Conservation (phyloP, 2,797 vertebrate genomes). For the Peromyscus melanophrys region DNA sequence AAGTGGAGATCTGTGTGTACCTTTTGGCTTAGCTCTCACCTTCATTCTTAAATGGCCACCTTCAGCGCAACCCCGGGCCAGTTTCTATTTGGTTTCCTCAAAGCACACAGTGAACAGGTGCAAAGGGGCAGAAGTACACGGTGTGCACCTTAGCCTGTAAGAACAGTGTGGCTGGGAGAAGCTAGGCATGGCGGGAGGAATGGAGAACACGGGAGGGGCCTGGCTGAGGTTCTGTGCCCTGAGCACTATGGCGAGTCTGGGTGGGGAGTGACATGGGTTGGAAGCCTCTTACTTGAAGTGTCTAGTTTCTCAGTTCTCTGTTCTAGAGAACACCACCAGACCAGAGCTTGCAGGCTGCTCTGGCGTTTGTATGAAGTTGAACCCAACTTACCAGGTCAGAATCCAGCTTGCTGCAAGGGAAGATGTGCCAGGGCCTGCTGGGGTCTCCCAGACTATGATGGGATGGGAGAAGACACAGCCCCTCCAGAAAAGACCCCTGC, state of each 20-base stretch:
- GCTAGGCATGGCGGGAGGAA: neutral
- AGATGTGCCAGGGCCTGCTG: too few species aligned
- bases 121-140: neutral
- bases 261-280: neutral
- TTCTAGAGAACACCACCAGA: neutral
- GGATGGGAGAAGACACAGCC: neutral
- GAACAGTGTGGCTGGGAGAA: neutral
- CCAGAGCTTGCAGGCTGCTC: fast-evolving
- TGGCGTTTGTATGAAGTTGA: neutral
- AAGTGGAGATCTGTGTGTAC: too few species aligned
- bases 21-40: too few species aligned
- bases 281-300: fast-evolving
- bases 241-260: neutral
- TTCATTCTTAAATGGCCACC: too few species aligned
- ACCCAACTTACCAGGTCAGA: neutral
- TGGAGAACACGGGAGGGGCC: fast-evolving
- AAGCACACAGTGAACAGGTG: neutral
- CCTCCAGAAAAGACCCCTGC: neutral
- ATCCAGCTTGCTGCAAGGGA: neutral
- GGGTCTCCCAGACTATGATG: neutral
- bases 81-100: too few species aligned
- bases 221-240: neutral
- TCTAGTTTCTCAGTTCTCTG: neutral
- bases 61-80: too few species aligned
- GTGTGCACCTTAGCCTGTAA: neutral